These are phyloP conservation scores for Poeciliopsis gracilis DNA, from an alignment of 2,797 vertebrate species.

Conservation along the genomic window DNA sequence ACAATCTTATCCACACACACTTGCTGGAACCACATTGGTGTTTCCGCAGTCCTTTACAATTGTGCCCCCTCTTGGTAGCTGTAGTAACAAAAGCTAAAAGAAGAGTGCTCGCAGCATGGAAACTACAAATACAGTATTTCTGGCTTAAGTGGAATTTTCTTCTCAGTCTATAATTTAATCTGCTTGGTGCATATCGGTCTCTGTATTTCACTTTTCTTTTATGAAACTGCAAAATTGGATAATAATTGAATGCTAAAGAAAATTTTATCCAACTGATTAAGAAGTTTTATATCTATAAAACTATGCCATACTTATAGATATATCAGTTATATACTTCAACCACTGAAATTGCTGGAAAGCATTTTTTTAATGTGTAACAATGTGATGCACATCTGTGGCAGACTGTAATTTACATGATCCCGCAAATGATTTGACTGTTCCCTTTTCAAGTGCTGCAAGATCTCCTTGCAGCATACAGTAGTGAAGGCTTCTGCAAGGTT, in stretches of 20 bases:
- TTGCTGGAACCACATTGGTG: constrained; percentile 1
- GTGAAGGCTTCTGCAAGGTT: background rate
- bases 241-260: background rate
- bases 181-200: background rate
- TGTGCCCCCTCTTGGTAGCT: constrained; percentile 74
- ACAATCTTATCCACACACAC: constrained; percentile 17
- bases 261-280: constrained; percentile 9
- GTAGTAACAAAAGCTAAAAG: constrained; percentile 23
- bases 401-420: background rate
- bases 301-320: background rate
- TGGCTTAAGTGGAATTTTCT: background rate
- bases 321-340: background rate
- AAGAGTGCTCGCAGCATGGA: background rate
- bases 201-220: background rate
- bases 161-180: background rate
- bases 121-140: background rate
- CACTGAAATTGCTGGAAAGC: background rate
- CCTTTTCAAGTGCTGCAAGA: background rate
- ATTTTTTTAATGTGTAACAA: background rate
- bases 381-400: constrained; percentile 7
- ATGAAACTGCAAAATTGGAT: background rate
- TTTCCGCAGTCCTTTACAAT: constrained; percentile 64
- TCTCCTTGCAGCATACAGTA: background rate
- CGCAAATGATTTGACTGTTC: constrained; percentile 1
- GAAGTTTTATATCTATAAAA: background rate